A percentile compares a stretch with the other conserved stretches of the same genome.
Conservation (phyloP, 2,888 invertebrate genomes). For the Brachynemurus nebulosus region DNA sequence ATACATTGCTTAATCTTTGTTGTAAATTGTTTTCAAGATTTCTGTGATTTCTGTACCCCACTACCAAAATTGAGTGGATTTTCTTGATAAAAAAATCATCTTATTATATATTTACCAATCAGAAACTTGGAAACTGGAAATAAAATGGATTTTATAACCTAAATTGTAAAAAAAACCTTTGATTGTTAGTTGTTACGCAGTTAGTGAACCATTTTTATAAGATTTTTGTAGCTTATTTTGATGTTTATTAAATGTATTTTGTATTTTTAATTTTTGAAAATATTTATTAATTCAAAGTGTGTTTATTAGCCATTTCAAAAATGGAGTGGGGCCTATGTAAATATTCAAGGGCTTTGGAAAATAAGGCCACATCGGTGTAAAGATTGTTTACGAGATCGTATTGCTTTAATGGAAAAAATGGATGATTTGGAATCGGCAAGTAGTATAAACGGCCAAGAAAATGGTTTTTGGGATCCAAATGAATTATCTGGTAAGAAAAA, state of each 20-base stretch:
- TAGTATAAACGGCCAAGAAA: slow-evolving; percentile 21
- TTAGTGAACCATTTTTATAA: too few relatives aligned
- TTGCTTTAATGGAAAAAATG: slow-evolving; percentile 25
- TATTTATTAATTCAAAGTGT: too few relatives aligned
- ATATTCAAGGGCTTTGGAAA: slow-evolving; percentile 11
- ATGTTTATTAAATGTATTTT: too few relatives aligned
- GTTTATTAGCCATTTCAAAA: slow-evolving; percentile 1
- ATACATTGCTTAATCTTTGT: too few relatives aligned
- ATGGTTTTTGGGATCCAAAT: slow-evolving; percentile 14
- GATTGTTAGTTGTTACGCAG: too few relatives aligned
- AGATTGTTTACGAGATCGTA: slow-evolving; percentile 29
- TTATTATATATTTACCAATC: background rate
- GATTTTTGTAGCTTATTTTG: too few relatives aligned
- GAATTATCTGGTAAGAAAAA: slow-evolving; percentile 25
- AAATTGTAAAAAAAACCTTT: too few relatives aligned
- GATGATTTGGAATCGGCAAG: slow-evolving; percentile 22
- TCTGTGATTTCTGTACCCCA: too few relatives aligned
- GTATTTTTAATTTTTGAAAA: too few relatives aligned
- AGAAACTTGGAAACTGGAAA: too few relatives aligned
- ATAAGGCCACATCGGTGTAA: slow-evolving; percentile 41
- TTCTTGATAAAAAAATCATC: background rate
- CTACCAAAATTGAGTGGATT: background rate
- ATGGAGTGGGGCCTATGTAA: background rate
- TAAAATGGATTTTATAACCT: too few relatives aligned
- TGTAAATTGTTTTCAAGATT: too few relatives aligned